phyloP scores from a whole-genome alignment of 1,140 invertebrate species.

The Galleria mellonella region DNA sequence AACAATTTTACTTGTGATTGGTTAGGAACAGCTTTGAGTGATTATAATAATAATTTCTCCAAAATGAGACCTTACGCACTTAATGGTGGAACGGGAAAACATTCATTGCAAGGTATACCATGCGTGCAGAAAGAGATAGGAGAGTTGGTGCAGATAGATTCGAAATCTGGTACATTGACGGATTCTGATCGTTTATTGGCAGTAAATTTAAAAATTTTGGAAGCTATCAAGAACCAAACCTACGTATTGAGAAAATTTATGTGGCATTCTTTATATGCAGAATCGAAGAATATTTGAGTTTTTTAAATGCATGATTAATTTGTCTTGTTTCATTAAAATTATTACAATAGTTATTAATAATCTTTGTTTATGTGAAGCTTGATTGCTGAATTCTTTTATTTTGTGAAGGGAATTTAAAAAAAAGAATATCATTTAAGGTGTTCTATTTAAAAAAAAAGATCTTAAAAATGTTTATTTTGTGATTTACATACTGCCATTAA shows the following conservation, averaged over 20 bases:
- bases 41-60: slow-evolving; percentile 49
- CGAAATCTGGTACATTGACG: slow-evolving; percentile 6
- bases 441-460: too few relatives aligned
- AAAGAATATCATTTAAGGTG: too few relatives aligned
- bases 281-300: too few relatives aligned
- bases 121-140: slow-evolving; percentile 20
- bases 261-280: slow-evolving; percentile 7
- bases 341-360: too few relatives aligned
- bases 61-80: slow-evolving; percentile 41
- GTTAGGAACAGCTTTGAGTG: slow-evolving; percentile 33
- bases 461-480: too few relatives aligned
- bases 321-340: too few relatives aligned
- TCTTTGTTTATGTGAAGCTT: too few relatives aligned
- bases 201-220: slow-evolving; percentile 45
- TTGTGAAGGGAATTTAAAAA: too few relatives aligned
- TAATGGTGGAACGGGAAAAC: slow-evolving; percentile 6
- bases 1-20: slow-evolving; percentile 51
- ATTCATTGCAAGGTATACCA: slow-evolving; percentile 46
- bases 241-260: slow-evolving; percentile 28
- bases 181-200: slow-evolving; percentile 46
- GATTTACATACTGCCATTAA: too few relatives aligned
- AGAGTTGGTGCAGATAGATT: slow-evolving; percentile 7
- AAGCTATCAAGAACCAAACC: slow-evolving; percentile 48
- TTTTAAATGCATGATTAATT: too few relatives aligned
- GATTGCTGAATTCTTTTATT: too few relatives aligned